A percentile compares a stretch with the other conserved stretches of the same genome.
Conservation (phyloP, 2,888 invertebrate genomes). For the Drymonia ruficornis region DNA sequence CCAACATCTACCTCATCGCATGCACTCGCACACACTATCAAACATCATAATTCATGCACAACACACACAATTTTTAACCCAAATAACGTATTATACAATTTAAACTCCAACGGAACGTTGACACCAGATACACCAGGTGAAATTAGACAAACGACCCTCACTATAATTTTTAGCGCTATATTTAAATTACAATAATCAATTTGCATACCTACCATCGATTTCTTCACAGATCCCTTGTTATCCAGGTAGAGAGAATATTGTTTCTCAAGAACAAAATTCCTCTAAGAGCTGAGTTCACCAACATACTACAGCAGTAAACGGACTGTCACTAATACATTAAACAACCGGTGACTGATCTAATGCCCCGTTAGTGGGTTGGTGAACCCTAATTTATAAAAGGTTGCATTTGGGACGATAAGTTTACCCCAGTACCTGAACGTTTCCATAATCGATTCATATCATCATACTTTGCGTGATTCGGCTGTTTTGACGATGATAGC, state of each 20-base stretch:
- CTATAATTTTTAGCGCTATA: slow-evolving; percentile 50
- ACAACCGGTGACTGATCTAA: too few species aligned
- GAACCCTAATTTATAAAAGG: too few species aligned
- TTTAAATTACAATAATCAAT: slow-evolving; percentile 50
- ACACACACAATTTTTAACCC: slow-evolving; percentile 32
- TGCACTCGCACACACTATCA: slow-evolving; percentile 41
- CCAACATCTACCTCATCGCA: slow-evolving; percentile 72
- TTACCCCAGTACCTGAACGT: background rate
- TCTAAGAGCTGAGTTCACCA: too few species aligned
- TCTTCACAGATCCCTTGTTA: background rate
- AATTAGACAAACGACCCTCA: slow-evolving; percentile 47
- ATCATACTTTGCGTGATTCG: slow-evolving; percentile 76
- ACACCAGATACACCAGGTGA: background rate
- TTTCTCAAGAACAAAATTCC: too few species aligned
- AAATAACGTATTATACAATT: slow-evolving; percentile 27
- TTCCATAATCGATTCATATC: slow-evolving; percentile 41
- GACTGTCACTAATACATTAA: too few species aligned
- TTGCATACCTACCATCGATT: slow-evolving; percentile 45
- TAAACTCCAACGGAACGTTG: slow-evolving; percentile 25
- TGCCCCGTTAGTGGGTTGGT: too few species aligned
- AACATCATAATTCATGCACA: slow-evolving; percentile 46
- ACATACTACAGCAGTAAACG: too few species aligned
- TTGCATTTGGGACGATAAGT: background rate
- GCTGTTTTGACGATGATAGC: slow-evolving; percentile 73
- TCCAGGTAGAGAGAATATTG: too few species aligned